Evolutionary conservation across 23 tunicate genomes (phyloP).

Genomic region (Diplosoma virens): DNA sequence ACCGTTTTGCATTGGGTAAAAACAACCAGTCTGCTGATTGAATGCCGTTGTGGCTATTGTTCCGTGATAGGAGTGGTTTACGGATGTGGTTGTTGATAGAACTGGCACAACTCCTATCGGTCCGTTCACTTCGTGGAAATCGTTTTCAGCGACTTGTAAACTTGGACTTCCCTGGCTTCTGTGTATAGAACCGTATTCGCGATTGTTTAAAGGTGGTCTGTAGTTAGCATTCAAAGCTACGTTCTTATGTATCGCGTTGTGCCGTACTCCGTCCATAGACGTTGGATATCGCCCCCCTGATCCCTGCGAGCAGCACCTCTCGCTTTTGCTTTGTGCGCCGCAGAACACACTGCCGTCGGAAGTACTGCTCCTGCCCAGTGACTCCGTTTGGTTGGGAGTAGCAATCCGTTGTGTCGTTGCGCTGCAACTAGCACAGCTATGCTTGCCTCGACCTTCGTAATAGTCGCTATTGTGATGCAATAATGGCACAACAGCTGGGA

Average conservation of each 20-base stretch:
- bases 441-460: neutral
- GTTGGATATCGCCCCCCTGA: conserved; percentile 1
- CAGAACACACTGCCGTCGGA: conserved; percentile 66
- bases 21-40: neutral
- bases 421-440: neutral
- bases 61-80: conserved; percentile 45
- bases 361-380: conserved; percentile 57
- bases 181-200: conserved; percentile 40
- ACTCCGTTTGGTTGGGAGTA: conserved; percentile 54
- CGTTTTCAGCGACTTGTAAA: neutral
- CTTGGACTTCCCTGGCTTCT: conserved; percentile 23
- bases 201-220: conserved; percentile 15
- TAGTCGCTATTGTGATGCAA: neutral
- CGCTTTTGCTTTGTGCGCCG: conserved; percentile 5
- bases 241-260: neutral
- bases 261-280: conserved; percentile 7
- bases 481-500: neutral
- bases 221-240: neutral
- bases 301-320: conserved; percentile 40
- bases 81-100: conserved; percentile 38
- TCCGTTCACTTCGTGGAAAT: conserved; percentile 1
- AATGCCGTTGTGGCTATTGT: conserved; percentile 33
- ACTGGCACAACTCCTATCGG: conserved; percentile 12
- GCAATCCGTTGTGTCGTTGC: conserved; percentile 20
- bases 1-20: neutral